These are phyloP conservation scores for Heliconius ismenius DNA, from an alignment of 2,888 invertebrate genomes.

Conservation along the genomic window DNA sequence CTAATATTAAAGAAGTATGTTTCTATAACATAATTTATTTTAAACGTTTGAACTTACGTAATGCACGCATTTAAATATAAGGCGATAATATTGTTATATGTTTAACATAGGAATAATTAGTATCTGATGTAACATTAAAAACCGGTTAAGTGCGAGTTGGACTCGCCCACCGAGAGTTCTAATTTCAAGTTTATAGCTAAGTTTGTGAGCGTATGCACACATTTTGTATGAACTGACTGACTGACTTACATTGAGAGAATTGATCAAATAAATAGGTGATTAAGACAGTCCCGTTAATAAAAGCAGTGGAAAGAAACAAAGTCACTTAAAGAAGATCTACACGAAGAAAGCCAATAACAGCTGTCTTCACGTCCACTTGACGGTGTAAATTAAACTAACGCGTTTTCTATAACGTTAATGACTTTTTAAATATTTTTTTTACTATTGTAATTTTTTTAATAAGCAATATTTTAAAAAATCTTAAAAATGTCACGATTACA, in stretches of 20 bases:
- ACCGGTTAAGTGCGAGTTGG: too few species aligned
- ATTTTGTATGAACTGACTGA: too few species aligned
- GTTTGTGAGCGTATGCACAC: too few species aligned
- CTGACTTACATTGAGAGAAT: too few species aligned
- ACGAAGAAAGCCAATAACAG: slow-evolving; percentile 46
- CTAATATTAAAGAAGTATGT: not conserved
- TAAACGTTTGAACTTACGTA: not conserved
- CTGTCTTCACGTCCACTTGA: slow-evolving; percentile 2
- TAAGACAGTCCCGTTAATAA: slow-evolving; percentile 35
- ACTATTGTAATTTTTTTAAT: too few species aligned
- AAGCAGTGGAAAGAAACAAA: slow-evolving; percentile 45
- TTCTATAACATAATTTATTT: not conserved
- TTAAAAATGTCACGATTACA: too few species aligned
- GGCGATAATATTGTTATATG: not conserved
- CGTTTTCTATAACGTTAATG: too few species aligned
- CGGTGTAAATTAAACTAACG: not conserved
- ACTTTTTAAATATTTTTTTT: too few species aligned
- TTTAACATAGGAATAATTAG: not conserved
- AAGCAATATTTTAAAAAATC: too few species aligned
- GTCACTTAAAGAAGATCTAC: slow-evolving; percentile 10
- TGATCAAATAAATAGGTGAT: not conserved
- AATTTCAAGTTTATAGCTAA: too few species aligned
- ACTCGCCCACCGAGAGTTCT: too few species aligned
- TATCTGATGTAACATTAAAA: too few species aligned
- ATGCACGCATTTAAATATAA: not conserved